Evolutionary conservation across 2,797 vertebrate genomes (phyloP).

Genomic region (Sitta carolinensis): DNA sequence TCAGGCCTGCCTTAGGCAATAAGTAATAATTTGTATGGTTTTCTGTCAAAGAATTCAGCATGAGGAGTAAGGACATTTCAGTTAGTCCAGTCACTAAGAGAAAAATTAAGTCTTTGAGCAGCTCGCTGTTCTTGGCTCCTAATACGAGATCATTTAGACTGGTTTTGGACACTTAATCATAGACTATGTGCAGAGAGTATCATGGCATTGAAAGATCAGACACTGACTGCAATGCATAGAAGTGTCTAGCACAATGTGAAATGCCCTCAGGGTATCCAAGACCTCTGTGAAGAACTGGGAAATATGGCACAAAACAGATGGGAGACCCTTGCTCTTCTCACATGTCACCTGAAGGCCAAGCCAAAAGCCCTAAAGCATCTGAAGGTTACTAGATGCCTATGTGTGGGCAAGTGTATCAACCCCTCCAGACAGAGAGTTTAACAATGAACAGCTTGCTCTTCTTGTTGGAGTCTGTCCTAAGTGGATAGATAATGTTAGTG

Average conservation of each 20-base stretch:
- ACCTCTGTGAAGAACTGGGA: neutral
- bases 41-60: slow-evolving; percentile 34
- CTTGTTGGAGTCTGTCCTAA: neutral
- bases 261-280: neutral
- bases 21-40: slow-evolving; percentile 31
- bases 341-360: neutral
- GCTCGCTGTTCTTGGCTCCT: neutral
- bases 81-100: slow-evolving; percentile 24
- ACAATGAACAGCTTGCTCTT: neutral
- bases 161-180: neutral
- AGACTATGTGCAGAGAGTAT: fast-evolving
- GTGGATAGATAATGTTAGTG: neutral
- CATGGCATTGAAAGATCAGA: neutral
- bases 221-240: neutral
- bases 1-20: slow-evolving; percentile 33
- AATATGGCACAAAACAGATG: neutral
- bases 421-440: neutral
- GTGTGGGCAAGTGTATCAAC: neutral
- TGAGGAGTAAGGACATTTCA: neutral
- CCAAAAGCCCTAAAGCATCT: neutral
- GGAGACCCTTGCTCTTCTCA: neutral
- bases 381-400: neutral
- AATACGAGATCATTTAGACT: neutral
- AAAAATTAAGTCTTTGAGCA: slow-evolving; percentile 1
- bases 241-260: neutral